These are phyloP conservation scores for Lasioglossum villosulum DNA, from an alignment of 2,888 invertebrate genomes.

Conservation along the genomic window DNA sequence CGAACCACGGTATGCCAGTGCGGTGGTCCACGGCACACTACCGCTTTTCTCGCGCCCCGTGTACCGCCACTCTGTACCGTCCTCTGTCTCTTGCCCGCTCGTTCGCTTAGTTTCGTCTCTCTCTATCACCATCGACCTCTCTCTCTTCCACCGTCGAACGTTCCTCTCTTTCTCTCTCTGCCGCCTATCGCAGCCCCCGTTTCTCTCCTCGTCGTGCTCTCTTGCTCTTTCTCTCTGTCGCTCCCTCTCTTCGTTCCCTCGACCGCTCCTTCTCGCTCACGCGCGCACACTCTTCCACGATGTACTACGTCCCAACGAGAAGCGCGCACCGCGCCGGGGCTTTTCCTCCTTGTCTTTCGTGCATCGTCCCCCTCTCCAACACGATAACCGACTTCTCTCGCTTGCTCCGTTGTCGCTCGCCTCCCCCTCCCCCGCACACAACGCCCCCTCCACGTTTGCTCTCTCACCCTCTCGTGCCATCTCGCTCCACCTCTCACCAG, in stretches of 20 bases:
- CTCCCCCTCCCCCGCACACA: slow-evolving; percentile 77
- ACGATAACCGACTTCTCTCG: slow-evolving; percentile 78
- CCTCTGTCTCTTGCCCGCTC: slow-evolving; percentile 87
- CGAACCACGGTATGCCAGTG: slow-evolving; percentile 84
- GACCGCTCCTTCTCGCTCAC: slow-evolving; percentile 63
- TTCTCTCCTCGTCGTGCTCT: slow-evolving; percentile 75
- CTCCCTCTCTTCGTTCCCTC: slow-evolving; percentile 57
- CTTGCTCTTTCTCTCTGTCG: slow-evolving; percentile 55
- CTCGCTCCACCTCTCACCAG: slow-evolving; percentile 78
- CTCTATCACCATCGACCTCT: slow-evolving; percentile 67
- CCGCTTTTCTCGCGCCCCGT: slow-evolving; percentile 87
- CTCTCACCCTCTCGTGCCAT: slow-evolving; percentile 72
- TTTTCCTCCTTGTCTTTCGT: slow-evolving; percentile 75
- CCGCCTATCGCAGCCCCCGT: not conserved
- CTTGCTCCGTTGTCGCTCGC: slow-evolving; percentile 62
- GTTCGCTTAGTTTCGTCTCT: slow-evolving; percentile 83
- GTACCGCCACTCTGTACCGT: slow-evolving; percentile 86
- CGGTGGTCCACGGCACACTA: slow-evolving; percentile 89
- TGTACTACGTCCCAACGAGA: slow-evolving; percentile 72
- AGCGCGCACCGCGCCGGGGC: slow-evolving; percentile 72
- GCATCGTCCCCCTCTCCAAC: slow-evolving; percentile 71
- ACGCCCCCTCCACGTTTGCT: slow-evolving; percentile 82
- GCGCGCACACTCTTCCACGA: slow-evolving; percentile 71
- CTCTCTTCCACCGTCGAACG: slow-evolving; percentile 46
- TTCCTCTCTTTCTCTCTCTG: slow-evolving; percentile 57